Evolutionary conservation across 2,888 invertebrate genomes (phyloP).

Genomic region (Rhopalosiphum nymphaeae): DNA sequence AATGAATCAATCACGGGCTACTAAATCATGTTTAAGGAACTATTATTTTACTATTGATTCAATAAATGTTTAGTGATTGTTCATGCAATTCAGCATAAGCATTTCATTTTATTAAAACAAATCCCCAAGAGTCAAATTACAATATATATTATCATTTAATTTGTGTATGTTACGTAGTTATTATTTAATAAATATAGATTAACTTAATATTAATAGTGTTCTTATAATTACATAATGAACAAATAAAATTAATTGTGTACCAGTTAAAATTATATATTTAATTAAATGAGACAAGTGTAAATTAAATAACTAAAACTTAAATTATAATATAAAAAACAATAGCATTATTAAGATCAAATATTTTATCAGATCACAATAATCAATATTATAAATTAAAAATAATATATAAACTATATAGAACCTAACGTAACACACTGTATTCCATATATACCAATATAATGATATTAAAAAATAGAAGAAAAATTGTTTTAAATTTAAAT

Average conservation of each 20-base stretch:
- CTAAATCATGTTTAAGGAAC: too few species aligned
- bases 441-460: not conserved
- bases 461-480: not conserved
- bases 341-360: not conserved
- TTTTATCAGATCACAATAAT: not conserved
- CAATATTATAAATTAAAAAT: not conserved
- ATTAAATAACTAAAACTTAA: not conserved
- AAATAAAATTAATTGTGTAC: conserved; percentile 7
- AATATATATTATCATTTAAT: not conserved
- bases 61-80: too few species aligned
- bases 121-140: not conserved
- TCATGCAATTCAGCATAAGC: not conserved
- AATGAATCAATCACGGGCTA: too few species aligned
- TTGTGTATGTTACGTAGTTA: not conserved
- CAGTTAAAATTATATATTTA: not conserved
- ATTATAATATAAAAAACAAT: not conserved
- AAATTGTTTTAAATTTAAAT: not conserved
- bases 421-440: not conserved
- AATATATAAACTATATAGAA: not conserved
- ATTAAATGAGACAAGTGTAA: not conserved
- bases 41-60: too few species aligned
- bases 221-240: not conserved
- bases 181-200: conserved; percentile 2
- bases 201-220: not conserved
- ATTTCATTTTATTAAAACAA: not conserved